These are phyloP conservation scores for Protosalanx chinensis DNA, from an alignment of 2,797 vertebrate species.

Conservation along the genomic window DNA sequence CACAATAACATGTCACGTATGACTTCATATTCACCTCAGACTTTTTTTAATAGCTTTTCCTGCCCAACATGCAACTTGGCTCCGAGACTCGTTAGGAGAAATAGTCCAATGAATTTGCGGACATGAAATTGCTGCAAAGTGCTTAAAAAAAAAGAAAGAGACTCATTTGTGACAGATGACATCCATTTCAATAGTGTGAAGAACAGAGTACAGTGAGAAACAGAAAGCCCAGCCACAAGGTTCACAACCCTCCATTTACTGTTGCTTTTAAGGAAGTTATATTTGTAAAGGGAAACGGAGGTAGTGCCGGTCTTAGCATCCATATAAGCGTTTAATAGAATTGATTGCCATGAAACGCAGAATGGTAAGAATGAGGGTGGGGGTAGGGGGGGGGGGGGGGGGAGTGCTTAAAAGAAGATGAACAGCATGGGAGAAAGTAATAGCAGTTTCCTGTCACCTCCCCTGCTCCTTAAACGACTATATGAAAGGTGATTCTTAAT, in stretches of 20 bases:
- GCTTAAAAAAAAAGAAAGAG: constrained; percentile 5
- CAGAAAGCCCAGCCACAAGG: constrained; percentile 1
- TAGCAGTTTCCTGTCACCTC: constrained; percentile 41
- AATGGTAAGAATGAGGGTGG: constrained; percentile 44
- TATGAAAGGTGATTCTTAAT: constrained; percentile 59
- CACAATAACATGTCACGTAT: no score
- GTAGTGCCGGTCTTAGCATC: constrained; percentile 36
- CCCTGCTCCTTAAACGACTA: constrained; percentile 37
- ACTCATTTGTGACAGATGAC: constrained; percentile 15
- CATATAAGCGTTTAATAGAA: constrained; percentile 48
- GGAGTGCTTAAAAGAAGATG: constrained; percentile 22
- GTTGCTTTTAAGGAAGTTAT: constrained; percentile 17
- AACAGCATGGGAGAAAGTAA: constrained; percentile 29
- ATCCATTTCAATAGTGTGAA: neutral
- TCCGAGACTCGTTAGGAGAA: neutral
- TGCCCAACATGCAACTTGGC: neutral
- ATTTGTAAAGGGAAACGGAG: constrained; percentile 29
- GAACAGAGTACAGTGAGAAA: constrained; percentile 16
- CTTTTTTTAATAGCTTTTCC: neutral
- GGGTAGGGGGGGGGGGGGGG: constrained; percentile 1
- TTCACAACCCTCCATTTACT: constrained; percentile 6
- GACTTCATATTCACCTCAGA: no score
- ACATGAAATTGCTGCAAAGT: constrained; percentile 13
- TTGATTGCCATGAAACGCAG: constrained; percentile 39
- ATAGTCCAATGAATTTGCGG: neutral